Conservation (phyloP, 2,113 vertebrate genomes). For the mouse (Mus musculus) region GRCm39 chr17:80239501-80240000, state of each 20-base stretch:
- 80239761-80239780: slow-evolving; percentile 2
- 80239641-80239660: neutral
- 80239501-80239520: neutral
- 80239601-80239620: neutral
- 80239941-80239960: neutral
- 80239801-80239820: neutral
- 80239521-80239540: slow-evolving; percentile 12
- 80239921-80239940: neutral
- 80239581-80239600: neutral
- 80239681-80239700: too few relatives aligned
- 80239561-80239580: slow-evolving; percentile 29
- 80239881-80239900: slow-evolving; percentile 1
- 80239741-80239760: neutral
- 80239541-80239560: neutral
- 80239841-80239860: neutral
- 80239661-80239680: neutral
- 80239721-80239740: neutral
- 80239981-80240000: slow-evolving; percentile 26
- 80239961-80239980: neutral
- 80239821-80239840: neutral
- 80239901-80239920: neutral
- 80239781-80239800: neutral
- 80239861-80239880: neutral
- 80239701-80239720: neutral
- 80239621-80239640: neutral